Percentiles rank a stretch among this genome's conserved stretches.
Evolutionary conservation across 2,113 vertebrate species (phyloP).

Genomic region (Tenebrosternarchus preto): DNA sequence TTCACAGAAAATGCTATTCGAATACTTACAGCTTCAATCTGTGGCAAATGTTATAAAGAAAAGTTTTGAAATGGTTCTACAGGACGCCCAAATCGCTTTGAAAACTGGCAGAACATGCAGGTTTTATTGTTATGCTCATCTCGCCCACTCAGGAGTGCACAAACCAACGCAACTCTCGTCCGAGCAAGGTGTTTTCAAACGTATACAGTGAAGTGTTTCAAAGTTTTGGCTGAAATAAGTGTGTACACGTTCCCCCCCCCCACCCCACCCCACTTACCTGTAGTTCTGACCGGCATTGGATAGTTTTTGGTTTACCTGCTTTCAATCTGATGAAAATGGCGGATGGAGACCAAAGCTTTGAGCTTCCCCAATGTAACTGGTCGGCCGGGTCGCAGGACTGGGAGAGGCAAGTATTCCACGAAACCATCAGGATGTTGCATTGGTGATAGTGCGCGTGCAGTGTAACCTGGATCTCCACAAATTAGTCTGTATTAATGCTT

Average conservation of each 20-base stretch:
- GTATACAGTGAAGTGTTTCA: slow-evolving; percentile 13
- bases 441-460: slow-evolving; percentile 15
- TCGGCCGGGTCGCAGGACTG: slow-evolving; percentile 59
- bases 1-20: not conserved
- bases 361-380: slow-evolving; percentile 58
- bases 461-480: slow-evolving; percentile 9
- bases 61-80: slow-evolving; percentile 30
- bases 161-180: too few species aligned
- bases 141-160: not conserved
- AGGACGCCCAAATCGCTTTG: not conserved
- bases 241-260: slow-evolving; percentile 33
- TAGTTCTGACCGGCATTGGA: slow-evolving; percentile 55
- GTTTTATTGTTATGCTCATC: slow-evolving; percentile 60
- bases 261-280: slow-evolving; percentile 75
- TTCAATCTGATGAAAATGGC: slow-evolving; percentile 75
- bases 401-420: slow-evolving; percentile 18
- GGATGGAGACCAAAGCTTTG: slow-evolving; percentile 66
- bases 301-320: slow-evolving; percentile 66
- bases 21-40: not conserved
- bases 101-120: slow-evolving; percentile 23
- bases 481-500: not conserved
- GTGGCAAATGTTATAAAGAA: not conserved
- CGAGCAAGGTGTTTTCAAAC: slow-evolving; percentile 27
- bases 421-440: slow-evolving; percentile 48
- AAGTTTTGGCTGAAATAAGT: slow-evolving; percentile 36